Evolutionary conservation across 2,888 invertebrate genomes (phyloP), one percentile per base, ranked within the genome.

Genomic region (Griposia aprilina): DNA sequence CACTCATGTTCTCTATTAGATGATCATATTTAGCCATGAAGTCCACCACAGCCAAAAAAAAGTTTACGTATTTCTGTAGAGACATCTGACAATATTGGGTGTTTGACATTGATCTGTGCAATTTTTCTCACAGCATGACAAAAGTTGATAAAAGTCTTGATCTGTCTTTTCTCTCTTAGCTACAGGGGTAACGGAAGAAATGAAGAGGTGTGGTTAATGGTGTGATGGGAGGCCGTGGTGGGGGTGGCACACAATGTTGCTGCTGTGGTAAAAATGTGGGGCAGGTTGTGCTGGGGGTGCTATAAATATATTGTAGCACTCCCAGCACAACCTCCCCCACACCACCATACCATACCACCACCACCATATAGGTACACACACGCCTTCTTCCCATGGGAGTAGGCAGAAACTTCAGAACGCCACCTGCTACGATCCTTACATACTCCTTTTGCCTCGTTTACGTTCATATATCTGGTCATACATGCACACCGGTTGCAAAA

Each of bases 1-100:
- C 92, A 65, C 94, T 90, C 0, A 97, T 91, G 80, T 97, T 96
- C 10, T 94, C 91, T 63, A 93, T 91, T 68, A 98, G 91, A 23
- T 94, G 90, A 50, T 93, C 91, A 85, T 97, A 96, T 84, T 92
- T 91, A 6, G 68, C 68, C 87, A 93, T 93, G 2, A 96, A 83
- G 17, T 93, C 83, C 63, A 92, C 91, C 8, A 95, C 74, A 7
- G 83, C 78, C n/a, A 3, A 81, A 11, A 36, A 94, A 80, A 26
- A 96, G 80, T 67, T 83, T 84, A 13, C 83, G 82, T 48, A 96
- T 78, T 70, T 93, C 89, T 66, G 92, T 87, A 60, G 90, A 91
- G 0, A 92, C 84, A 36, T 90, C 81, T 1, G 91, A 91, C 81
- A 96, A 94, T 5, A 92, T 91, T 23, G 86, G 69, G 10, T 59